Evolutionary conservation across 2,797 vertebrate genomes (phyloP).

Genomic region (Myotis myotis): DNA sequence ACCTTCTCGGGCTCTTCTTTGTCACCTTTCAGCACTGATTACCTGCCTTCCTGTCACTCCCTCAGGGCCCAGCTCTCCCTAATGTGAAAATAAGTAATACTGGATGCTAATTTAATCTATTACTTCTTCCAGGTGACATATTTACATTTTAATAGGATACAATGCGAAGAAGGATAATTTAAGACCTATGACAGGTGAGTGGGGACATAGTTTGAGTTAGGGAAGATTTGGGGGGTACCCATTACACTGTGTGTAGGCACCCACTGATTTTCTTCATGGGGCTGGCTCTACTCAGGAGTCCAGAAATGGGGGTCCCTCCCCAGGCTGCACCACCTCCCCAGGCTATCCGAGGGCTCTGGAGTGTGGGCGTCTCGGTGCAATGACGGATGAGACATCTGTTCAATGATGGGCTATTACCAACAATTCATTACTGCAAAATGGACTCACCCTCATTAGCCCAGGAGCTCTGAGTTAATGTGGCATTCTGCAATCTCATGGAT

Average conservation of each 20-base stretch:
- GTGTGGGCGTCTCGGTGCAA: constrained; percentile 9
- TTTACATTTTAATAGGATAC: constrained; percentile 75
- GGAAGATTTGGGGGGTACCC: not conserved
- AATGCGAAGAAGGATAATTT: constrained; percentile 44
- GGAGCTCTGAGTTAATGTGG: constrained; percentile 73
- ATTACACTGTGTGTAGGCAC: not conserved
- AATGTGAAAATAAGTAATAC: constrained; percentile 52
- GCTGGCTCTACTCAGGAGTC: not conserved
- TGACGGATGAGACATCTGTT: constrained; percentile 78
- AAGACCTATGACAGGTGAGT: constrained; percentile 10
- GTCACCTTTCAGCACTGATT: not conserved
- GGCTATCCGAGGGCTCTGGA: not conserved
- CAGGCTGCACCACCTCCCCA: not conserved
- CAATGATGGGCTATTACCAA: constrained; percentile 75
- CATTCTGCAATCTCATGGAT: constrained; percentile 69
- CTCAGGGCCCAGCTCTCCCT: constrained; percentile 12
- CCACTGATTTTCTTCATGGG: not conserved
- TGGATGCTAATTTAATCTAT: constrained; percentile 59
- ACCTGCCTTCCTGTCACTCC: not conserved
- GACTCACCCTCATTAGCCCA: constrained; percentile 78
- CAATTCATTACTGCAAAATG: constrained; percentile 82
- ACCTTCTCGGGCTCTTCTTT: not conserved
- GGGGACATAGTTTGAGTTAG: constrained; percentile 10
- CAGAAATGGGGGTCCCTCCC: not conserved
- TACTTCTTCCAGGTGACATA: constrained; percentile 69